Conservation (phyloP, 1,140 invertebrate species). For the Trissolcus basalis region DNA sequence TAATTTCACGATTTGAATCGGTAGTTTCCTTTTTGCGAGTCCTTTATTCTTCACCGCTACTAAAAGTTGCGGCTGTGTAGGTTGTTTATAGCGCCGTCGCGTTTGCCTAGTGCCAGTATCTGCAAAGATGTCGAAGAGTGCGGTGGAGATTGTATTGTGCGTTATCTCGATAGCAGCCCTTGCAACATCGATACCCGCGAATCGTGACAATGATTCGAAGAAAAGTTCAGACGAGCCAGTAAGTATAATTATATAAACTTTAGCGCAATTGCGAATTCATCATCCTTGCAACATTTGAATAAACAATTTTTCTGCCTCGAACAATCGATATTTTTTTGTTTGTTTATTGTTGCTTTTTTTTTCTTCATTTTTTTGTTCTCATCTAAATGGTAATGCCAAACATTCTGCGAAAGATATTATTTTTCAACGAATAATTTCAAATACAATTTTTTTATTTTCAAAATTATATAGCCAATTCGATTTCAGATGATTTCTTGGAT, state of each 20-base stretch:
- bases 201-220: slow-evolving; percentile 22
- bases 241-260: slow-evolving; percentile 24
- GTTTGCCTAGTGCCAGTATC: slow-evolving; percentile 61
- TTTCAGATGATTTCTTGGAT: too few species aligned
- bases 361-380: too few species aligned
- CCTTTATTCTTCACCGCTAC: slow-evolving; percentile 41
- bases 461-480: too few species aligned
- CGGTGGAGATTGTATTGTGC: slow-evolving; percentile 53
- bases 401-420: too few species aligned
- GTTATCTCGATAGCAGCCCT: slow-evolving; percentile 48
- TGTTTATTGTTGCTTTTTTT: too few species aligned
- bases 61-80: slow-evolving; percentile 28
- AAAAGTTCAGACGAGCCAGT: slow-evolving; percentile 15
- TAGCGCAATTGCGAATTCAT: not conserved
- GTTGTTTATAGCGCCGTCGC: slow-evolving; percentile 48
- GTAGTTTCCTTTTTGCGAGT: slow-evolving; percentile 32
- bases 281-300: not conserved
- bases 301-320: not conserved
- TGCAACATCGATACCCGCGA: slow-evolving; percentile 23
- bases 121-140: slow-evolving; percentile 66
- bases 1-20: slow-evolving; percentile 18
- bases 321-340: too few species aligned
- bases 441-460: too few species aligned
- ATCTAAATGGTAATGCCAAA: too few species aligned
- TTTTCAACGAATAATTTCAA: too few species aligned